Conservation (phyloP, 2,888 invertebrate species). For the Chrysolina americana region DNA sequence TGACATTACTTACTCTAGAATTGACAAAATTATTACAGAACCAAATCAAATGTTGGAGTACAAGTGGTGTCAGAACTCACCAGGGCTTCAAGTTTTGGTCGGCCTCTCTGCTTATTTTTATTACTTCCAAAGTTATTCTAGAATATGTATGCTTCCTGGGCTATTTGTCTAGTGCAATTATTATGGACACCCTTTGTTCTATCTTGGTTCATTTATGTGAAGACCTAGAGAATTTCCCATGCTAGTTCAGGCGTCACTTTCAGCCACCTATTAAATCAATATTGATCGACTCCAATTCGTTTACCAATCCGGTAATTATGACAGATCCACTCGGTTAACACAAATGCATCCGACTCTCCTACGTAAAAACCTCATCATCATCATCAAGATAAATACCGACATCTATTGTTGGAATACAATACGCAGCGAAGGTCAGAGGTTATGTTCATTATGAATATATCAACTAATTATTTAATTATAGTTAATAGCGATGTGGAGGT, state of each 20-base stretch:
- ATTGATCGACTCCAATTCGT: not conserved
- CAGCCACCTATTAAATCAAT: not conserved
- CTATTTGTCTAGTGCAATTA: too few relatives aligned
- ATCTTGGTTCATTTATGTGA: too few relatives aligned
- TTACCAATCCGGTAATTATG: not conserved
- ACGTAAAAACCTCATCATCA: slow-evolving; percentile 2
- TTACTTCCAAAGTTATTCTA: too few relatives aligned
- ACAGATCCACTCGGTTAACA: not conserved
- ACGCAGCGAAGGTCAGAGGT: slow-evolving; percentile 3
- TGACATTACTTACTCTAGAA: too few relatives aligned
- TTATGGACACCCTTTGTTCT: too few relatives aligned
- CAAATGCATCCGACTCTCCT: slow-evolving; percentile 3
- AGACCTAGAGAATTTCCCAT: not conserved
- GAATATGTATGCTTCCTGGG: too few relatives aligned
- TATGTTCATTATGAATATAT: slow-evolving; percentile 16
- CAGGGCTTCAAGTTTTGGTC: too few relatives aligned
- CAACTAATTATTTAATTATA: slow-evolving; percentile 12
- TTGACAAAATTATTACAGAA: too few relatives aligned
- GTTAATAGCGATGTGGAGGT: slow-evolving; percentile 3
- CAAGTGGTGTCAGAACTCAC: too few relatives aligned
- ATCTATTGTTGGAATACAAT: slow-evolving; percentile 12
- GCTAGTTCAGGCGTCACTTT: not conserved
- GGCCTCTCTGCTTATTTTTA: too few relatives aligned
- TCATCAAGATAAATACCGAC: slow-evolving; percentile 14
- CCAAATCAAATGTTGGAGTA: too few relatives aligned